Conservation (phyloP, 2,888 invertebrate genomes). For the Caenorhabditis sp. region DNA sequence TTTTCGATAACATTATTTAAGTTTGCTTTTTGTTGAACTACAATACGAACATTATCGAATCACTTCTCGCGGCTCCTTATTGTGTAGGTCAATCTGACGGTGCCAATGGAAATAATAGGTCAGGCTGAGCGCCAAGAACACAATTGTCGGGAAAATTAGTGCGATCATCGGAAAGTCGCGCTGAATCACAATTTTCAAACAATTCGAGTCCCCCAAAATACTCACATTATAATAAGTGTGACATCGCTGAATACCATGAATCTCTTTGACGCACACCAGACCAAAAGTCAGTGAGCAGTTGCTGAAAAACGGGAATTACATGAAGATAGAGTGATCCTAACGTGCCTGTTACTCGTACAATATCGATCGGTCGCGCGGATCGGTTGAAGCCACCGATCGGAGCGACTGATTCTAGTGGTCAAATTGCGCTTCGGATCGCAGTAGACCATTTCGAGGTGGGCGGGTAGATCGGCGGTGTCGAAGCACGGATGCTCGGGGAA, state of each 20-base stretch:
- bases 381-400: not conserved
- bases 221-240: slow-evolving; percentile 25
- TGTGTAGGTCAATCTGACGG: too few species aligned
- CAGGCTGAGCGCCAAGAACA: too few species aligned
- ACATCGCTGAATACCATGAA: not conserved
- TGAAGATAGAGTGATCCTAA: not conserved
- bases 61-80: too few species aligned
- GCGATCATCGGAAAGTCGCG: too few species aligned
- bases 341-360: slow-evolving; percentile 10
- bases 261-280: slow-evolving; percentile 12
- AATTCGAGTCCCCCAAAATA: too few species aligned
- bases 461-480: slow-evolving; percentile 6
- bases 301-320: not conserved
- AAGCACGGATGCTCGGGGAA: not conserved
- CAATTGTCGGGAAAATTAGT: too few species aligned
- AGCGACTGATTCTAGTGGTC: not conserved
- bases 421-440: slow-evolving; percentile 6
- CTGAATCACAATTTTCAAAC: too few species aligned
- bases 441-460: not conserved
- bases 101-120: too few species aligned
- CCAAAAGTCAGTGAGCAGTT: slow-evolving; percentile 4
- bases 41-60: too few species aligned
- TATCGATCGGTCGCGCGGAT: not conserved
- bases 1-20: too few species aligned
- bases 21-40: too few species aligned